A percentile compares a stretch with the other conserved stretches of the same genome.
Evolutionary conservation across 2,797 vertebrate species (phyloP).

Genomic region (Molossus alvarezi): DNA sequence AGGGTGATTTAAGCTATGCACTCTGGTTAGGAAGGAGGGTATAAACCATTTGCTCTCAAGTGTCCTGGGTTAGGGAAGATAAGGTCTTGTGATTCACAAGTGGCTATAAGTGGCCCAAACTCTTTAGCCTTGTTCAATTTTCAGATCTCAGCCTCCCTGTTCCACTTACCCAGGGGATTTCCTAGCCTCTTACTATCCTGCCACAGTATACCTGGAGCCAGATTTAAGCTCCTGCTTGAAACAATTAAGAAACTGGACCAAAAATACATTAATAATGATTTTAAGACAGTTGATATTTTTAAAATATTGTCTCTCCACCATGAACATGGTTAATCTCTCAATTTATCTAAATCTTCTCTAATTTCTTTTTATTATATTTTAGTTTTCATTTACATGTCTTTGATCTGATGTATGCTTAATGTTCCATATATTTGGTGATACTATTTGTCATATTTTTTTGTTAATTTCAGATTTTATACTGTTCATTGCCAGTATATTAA

Average conservation of each 20-base stretch:
- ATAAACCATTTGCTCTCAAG: too few relatives aligned
- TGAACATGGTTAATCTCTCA: neutral
- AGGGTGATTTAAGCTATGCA: too few relatives aligned
- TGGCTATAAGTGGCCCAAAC: too few relatives aligned
- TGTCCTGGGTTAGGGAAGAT: too few relatives aligned
- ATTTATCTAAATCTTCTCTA: neutral
- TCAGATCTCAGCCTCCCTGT: too few relatives aligned
- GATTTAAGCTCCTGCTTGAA: neutral
- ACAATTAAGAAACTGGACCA: neutral
- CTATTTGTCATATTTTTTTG: neutral
- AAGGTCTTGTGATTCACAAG: too few relatives aligned
- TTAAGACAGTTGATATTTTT: neutral
- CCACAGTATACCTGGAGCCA: neutral
- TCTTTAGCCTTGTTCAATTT: too few relatives aligned
- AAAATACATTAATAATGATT: neutral
- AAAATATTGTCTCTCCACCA: neutral
- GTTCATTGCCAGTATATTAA: neutral
- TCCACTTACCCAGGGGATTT: too few relatives aligned
- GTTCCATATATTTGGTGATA: neutral
- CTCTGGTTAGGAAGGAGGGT: too few relatives aligned
- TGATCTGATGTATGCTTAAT: neutral
- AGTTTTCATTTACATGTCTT: slow-evolving; percentile 1
- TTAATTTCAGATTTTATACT: neutral
- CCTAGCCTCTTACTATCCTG: too few relatives aligned
- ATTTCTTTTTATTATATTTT: slow-evolving; percentile 1